Percentiles rank a stretch among this genome's conserved stretches.
phyloP scores from a whole-genome alignment of 2,888 invertebrate genomes.

The Aspidiotus destructor region DNA sequence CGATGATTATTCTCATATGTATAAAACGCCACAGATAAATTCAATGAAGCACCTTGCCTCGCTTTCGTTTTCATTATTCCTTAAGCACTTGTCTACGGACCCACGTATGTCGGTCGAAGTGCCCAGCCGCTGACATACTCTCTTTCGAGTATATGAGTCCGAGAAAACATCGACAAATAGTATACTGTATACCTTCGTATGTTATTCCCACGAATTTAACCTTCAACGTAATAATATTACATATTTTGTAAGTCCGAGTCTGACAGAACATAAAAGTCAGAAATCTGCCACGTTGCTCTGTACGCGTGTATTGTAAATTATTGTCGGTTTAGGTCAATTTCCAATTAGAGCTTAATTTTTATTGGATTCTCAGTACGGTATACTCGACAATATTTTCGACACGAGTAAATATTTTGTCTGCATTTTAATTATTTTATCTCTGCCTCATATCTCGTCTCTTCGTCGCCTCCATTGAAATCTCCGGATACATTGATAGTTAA shows the following conservation, averaged over 20 bases:
- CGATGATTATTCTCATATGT: no score
- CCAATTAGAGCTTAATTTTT: constrained; percentile 3
- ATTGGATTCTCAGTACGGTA: not conserved
- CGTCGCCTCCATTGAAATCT: not conserved
- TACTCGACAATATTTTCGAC: not conserved
- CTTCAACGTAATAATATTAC: constrained; percentile 21
- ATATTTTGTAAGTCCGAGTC: constrained; percentile 21
- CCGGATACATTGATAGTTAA: constrained; percentile 1
- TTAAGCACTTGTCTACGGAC: no score
- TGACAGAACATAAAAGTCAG: constrained; percentile 8
- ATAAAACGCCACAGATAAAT: no score
- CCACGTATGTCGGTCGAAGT: no score
- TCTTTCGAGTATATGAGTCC: no score
- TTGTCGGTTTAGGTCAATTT: constrained; percentile 8
- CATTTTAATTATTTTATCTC: not conserved
- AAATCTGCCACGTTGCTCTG: not conserved
- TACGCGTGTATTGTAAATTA: no score
- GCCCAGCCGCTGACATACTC: no score
- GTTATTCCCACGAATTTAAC: constrained; percentile 31
- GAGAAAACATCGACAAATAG: not conserved
- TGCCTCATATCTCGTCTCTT: no score
- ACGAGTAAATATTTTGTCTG: not conserved
- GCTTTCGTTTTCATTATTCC: no score
- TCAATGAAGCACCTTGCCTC: no score
- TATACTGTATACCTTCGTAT: constrained; percentile 12